Evolutionary conservation across 2,113 vertebrate genomes (phyloP).

Genomic region (Myanophis thanlyinensis): DNA sequence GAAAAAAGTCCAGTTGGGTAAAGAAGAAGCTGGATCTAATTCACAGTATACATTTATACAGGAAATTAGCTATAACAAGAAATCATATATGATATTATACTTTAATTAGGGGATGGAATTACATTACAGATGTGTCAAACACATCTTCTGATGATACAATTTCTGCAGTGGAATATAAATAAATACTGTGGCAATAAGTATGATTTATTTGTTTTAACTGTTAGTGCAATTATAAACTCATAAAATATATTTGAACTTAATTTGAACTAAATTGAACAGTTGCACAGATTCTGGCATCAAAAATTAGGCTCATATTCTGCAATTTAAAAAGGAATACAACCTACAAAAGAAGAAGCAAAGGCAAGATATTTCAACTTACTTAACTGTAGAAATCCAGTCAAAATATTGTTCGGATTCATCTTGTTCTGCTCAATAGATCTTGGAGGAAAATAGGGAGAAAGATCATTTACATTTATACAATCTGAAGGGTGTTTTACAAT

Average conservation of each 20-base stretch:
- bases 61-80: neutral
- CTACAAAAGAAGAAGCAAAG: neutral
- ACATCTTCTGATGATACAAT: neutral
- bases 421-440: conserved; percentile 50
- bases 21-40: neutral
- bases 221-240: neutral
- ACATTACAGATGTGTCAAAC: neutral
- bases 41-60: neutral
- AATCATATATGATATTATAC: neutral
- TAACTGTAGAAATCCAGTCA: conserved; percentile 38
- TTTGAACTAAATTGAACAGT: neutral
- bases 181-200: neutral
- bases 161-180: neutral
- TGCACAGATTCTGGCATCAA: neutral
- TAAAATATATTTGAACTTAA: neutral
- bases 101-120: neutral
- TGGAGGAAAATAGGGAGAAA: conserved; percentile 34
- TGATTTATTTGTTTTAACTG: neutral
- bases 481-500: neutral
- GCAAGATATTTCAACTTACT: conserved; percentile 61
- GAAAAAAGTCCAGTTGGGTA: neutral
- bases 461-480: conserved; percentile 17
- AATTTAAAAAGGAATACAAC: neutral
- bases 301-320: neutral
- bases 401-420: conserved; percentile 63